Evolutionary conservation across 2,113 vertebrate species (phyloP).

Genomic region (Athene noctua): DNA sequence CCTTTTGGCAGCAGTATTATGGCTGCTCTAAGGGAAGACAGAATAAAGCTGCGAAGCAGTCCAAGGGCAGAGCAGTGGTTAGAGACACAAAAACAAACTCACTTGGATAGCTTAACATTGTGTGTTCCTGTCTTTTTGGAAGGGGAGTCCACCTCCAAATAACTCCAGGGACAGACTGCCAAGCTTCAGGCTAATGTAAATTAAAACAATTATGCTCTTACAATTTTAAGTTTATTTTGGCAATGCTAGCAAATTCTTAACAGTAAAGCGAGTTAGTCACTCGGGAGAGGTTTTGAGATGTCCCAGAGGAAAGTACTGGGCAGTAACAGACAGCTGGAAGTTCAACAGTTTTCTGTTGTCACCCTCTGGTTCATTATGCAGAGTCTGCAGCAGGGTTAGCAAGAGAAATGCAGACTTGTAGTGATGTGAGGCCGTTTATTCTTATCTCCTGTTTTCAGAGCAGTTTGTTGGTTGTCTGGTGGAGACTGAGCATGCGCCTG

Average conservation of each 20-base stretch:
- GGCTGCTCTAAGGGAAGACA: background rate
- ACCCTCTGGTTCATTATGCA: background rate
- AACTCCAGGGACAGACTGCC: background rate
- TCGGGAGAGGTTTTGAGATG: background rate
- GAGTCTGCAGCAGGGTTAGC: background rate
- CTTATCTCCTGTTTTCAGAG: background rate
- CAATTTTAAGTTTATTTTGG: constrained; percentile 46
- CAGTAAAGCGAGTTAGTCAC: background rate
- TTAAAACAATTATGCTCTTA: constrained; percentile 49
- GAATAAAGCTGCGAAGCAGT: background rate
- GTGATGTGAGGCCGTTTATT: background rate
- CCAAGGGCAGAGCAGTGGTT: background rate
- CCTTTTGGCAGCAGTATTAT: background rate
- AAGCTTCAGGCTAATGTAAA: constrained; percentile 5
- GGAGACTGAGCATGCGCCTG: background rate
- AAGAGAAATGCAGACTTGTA: background rate
- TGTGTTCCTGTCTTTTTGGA: background rate
- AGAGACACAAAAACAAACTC: background rate
- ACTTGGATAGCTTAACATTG: background rate
- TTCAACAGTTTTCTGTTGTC: background rate
- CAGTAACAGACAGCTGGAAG: background rate
- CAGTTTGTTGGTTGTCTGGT: background rate
- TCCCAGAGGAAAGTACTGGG: background rate
- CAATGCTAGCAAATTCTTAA: background rate
- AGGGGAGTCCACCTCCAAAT: background rate